phyloP scores from a whole-genome alignment of 30 jellyfish, hydroid and myxozoan genomes.

The Hydractinia symbiolongicarpus region DNA sequence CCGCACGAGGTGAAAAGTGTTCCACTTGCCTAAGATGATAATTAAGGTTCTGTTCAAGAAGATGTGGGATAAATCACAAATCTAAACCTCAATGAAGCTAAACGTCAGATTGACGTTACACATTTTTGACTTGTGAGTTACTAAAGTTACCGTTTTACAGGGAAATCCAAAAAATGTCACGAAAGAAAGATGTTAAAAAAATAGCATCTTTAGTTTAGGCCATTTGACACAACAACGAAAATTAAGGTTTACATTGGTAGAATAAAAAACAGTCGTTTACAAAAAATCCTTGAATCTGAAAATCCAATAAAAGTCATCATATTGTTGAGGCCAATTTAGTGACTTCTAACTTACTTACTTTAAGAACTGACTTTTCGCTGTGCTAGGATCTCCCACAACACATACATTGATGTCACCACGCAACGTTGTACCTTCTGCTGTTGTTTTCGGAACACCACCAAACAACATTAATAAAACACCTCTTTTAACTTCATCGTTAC shows the following conservation, averaged over 20 bases:
- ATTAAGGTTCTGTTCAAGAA: not conserved
- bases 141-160: not conserved
- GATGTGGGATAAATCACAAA: too few species aligned
- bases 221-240: too few species aligned
- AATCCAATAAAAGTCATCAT: too few species aligned
- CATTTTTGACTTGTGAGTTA: not conserved
- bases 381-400: slow-evolving; percentile 99
- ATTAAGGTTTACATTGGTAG: too few species aligned
- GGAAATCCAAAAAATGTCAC: too few species aligned
- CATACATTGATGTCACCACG: slow-evolving; percentile 99
- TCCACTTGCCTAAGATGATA: slow-evolving; percentile 88
- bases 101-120: not conserved
- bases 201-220: too few species aligned
- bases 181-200: too few species aligned
- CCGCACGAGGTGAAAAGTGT: slow-evolving; percentile 98
- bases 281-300: too few species aligned
- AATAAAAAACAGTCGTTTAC: too few species aligned
- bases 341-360: slow-evolving; percentile 42
- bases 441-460: slow-evolving; percentile 99
- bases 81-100: too few species aligned
- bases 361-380: slow-evolving; percentile 96
- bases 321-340: too few species aligned
- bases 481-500: slow-evolving; percentile 98
- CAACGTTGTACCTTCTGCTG: slow-evolving; percentile 82
- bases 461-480: slow-evolving; percentile 98